These are phyloP conservation scores for Boulengeromyrus knoepffleri DNA, from an alignment of 2,113 vertebrate genomes.

Conservation along the genomic window DNA sequence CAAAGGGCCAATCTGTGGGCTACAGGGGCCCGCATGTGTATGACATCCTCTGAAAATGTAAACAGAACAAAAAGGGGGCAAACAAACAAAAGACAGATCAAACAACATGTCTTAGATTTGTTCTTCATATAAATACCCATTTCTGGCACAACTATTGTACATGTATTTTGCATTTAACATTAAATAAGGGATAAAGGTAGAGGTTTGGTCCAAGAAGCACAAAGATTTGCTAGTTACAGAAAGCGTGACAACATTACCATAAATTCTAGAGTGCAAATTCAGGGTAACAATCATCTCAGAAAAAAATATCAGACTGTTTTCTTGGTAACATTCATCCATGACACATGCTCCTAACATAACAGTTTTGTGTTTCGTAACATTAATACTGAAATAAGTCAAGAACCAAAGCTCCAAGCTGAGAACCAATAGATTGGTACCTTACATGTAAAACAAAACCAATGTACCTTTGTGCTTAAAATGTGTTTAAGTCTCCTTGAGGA, in stretches of 20 bases:
- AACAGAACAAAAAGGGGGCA: not conserved
- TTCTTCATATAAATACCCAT: not conserved
- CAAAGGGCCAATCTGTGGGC: conserved; percentile 4
- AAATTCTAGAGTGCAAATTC: not conserved
- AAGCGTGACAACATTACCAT: conserved; percentile 9
- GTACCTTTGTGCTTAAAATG: conserved; percentile 57
- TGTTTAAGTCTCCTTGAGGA: conserved; percentile 30
- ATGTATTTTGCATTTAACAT: not conserved
- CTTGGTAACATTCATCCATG: conserved; percentile 30
- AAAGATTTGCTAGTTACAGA: conserved; percentile 11
- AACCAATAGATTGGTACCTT: conserved; percentile 23
- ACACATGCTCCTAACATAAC: conserved; percentile 4
- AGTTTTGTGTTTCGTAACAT: not conserved
- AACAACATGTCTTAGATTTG: not conserved
- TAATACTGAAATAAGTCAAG: conserved; percentile 45
- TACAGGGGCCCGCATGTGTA: not conserved
- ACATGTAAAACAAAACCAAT: conserved; percentile 41
- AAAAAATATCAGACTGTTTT: not conserved
- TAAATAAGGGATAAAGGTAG: not conserved
- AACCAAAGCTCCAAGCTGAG: conserved; percentile 20
- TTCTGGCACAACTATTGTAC: not conserved
- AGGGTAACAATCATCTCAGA: not conserved
- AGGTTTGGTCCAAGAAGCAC: conserved; percentile 5
- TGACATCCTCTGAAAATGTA: not conserved
- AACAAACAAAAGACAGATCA: not conserved